Percentiles rank a stretch among this genome's conserved stretches.
These are phyloP conservation scores for Drosophila dunni DNA, from an alignment of 1,140 invertebrate species.

Conservation along the genomic window DNA sequence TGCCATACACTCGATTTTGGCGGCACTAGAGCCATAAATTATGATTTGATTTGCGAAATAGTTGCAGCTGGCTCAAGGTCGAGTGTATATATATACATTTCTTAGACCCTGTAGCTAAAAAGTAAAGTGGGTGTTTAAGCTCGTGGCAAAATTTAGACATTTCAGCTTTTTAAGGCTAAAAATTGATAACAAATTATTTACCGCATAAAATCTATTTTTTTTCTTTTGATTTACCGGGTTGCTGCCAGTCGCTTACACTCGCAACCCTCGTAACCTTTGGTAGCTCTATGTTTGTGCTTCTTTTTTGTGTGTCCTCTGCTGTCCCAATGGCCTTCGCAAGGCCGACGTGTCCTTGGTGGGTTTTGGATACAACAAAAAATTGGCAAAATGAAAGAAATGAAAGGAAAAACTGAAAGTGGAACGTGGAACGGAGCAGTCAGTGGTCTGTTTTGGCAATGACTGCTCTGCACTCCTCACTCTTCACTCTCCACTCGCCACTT, in stretches of 20 bases:
- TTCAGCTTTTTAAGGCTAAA: too few species aligned
- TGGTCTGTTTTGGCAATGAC: constrained; percentile 38
- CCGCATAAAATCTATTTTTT: too few species aligned
- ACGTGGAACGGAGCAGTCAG: constrained; percentile 37
- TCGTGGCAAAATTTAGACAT: too few species aligned
- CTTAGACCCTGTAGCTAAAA: too few species aligned
- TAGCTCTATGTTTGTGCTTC: constrained; percentile 3
- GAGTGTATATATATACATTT: background rate
- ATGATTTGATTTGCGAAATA: constrained; percentile 78
- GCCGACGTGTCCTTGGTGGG: constrained; percentile 46
- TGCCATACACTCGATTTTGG: constrained; percentile 23
- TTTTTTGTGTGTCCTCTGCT: constrained; percentile 16
- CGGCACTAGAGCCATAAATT: constrained; percentile 59
- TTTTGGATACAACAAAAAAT: background rate
- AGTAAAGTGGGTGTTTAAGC: too few species aligned
- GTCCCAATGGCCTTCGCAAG: constrained; percentile 29
- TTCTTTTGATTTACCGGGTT: too few species aligned
- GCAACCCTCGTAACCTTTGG: too few species aligned
- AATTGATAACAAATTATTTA: too few species aligned
- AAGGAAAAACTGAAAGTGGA: constrained; percentile 45
- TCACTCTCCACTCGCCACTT: background rate
- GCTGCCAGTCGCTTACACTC: too few species aligned
- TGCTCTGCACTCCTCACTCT: background rate
- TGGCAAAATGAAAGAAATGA: too few species aligned
- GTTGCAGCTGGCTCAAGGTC: constrained; percentile 48